phyloP scores from a whole-genome alignment of 2,888 invertebrate species.

The Zygothrica quintamaculata region DNA sequence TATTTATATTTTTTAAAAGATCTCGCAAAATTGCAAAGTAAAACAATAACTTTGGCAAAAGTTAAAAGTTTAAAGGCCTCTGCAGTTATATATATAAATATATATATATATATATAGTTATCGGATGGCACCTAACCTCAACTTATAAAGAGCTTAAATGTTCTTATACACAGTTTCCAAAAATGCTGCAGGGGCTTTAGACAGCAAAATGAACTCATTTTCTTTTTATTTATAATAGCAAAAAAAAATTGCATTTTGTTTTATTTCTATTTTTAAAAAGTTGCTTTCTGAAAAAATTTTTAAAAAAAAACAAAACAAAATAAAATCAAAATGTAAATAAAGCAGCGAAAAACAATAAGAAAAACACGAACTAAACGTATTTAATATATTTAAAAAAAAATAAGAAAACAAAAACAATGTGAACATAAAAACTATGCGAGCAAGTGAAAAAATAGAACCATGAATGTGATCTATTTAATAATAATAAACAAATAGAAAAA shows the following conservation, averaged over 20 bases:
- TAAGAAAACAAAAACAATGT: constrained; percentile 59
- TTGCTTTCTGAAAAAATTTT: constrained; percentile 15
- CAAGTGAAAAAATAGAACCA: constrained; percentile 82
- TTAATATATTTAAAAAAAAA: constrained; percentile 42
- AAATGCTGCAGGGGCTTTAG: no score
- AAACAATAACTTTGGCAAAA: constrained; percentile 15
- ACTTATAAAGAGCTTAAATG: no score
- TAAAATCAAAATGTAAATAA: constrained; percentile 36
- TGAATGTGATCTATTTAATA: constrained; percentile 83
- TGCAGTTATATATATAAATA: constrained; percentile 10
- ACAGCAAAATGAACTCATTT: no score
- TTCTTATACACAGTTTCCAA: no score
- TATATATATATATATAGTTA: no score
- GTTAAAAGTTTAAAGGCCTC: constrained; percentile 19
- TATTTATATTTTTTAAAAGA: constrained; percentile 43
- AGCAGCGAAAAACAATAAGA: constrained; percentile 25
- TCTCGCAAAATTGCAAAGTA: constrained; percentile 34
- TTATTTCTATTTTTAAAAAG: constrained; percentile 1
- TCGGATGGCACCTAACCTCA: no score
- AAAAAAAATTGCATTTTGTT: neutral
- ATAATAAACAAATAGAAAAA: constrained; percentile 56
- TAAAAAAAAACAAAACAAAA: no score
- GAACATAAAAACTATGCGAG: constrained; percentile 71
- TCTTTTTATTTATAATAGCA: no score
- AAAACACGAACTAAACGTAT: constrained; percentile 34